A percentile compares a stretch with the other conserved stretches of the same genome.
phyloP scores from a whole-genome alignment of 1,140 invertebrate species.

The Drosophila kanapiae region DNA sequence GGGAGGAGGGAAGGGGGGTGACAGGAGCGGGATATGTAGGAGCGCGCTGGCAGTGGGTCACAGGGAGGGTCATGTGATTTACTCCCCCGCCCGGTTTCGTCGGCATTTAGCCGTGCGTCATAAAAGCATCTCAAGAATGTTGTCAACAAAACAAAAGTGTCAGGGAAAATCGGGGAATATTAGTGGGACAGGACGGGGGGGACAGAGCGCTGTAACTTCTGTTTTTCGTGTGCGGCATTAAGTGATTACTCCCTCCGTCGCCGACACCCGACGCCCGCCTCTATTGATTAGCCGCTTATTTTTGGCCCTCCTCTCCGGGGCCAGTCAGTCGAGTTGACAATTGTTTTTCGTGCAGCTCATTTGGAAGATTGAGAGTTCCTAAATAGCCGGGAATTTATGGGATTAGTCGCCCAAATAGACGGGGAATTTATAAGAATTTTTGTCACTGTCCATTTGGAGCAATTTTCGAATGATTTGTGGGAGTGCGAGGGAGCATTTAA shows the following conservation, averaged over 20 bases:
- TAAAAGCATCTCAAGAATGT: slow-evolving; percentile 82
- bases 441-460: slow-evolving; percentile 1
- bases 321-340: slow-evolving; percentile 13
- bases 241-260: slow-evolving; percentile 59
- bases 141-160: slow-evolving; percentile 77
- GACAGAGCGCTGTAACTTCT: slow-evolving; percentile 16
- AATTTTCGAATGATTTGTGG: slow-evolving; percentile 28
- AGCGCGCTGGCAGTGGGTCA: slow-evolving; percentile 30
- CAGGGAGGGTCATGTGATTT: slow-evolving; percentile 70
- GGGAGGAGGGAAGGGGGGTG: neutral
- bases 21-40: neutral
- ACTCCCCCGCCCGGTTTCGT: slow-evolving; percentile 34
- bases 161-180: slow-evolving; percentile 11
- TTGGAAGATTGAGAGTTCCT: slow-evolving; percentile 47
- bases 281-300: slow-evolving; percentile 75
- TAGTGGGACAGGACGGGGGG: neutral
- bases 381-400: slow-evolving; percentile 48
- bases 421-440: slow-evolving; percentile 44
- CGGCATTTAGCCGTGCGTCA: slow-evolving; percentile 61
- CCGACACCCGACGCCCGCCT: slow-evolving; percentile 12
- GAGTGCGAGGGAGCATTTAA: neutral
- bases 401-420: slow-evolving; percentile 37
- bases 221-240: slow-evolving; percentile 71
- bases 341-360: slow-evolving; percentile 41
- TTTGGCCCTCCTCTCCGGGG: slow-evolving; percentile 23